phyloP scores from a whole-genome alignment of 2,888 invertebrate species.

The Trichopoda pennipes region DNA sequence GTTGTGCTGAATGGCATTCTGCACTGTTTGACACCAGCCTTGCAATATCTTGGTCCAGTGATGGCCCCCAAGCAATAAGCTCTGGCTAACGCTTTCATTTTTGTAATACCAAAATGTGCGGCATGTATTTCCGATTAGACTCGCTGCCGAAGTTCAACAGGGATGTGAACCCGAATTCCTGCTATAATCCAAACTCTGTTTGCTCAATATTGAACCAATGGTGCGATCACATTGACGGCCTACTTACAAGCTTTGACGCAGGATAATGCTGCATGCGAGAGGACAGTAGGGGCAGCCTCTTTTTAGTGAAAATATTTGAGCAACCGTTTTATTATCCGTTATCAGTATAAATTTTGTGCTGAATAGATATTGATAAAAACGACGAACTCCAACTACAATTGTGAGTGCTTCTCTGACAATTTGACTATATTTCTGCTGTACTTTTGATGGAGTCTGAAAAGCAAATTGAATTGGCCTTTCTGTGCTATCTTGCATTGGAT shows the following conservation, averaged over 20 bases:
- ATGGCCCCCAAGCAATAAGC: conserved; percentile 1
- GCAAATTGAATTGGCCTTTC: conserved; percentile 77
- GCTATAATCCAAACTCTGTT: conserved; percentile 26
- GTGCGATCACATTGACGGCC: conserved; percentile 27
- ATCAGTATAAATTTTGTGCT: too few relatives aligned
- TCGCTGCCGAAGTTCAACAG: conserved; percentile 47
- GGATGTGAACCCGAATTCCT: conserved; percentile 44
- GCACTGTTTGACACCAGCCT: conserved; percentile 15
- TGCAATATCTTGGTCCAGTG: neutral
- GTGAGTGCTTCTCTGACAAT: conserved; percentile 73
- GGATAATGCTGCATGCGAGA: neutral
- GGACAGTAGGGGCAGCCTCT: neutral
- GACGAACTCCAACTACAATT: conserved; percentile 64
- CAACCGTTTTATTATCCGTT: conserved; percentile 70
- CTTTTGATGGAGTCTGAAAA: conserved; percentile 70
- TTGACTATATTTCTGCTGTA: conserved; percentile 64
- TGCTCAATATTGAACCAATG: conserved; percentile 33
- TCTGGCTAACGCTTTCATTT: conserved; percentile 42
- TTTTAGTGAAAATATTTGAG: conserved; percentile 72
- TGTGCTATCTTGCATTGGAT: conserved; percentile 74
- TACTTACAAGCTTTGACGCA: conserved; percentile 31
- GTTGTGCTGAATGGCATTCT: neutral
- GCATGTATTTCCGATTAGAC: conserved; percentile 22
- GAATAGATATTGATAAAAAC: too few relatives aligned
- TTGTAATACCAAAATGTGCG: conserved; percentile 23